Evolutionary conservation across 2,888 invertebrate genomes (phyloP).

Genomic region (Venusia cambrica): DNA sequence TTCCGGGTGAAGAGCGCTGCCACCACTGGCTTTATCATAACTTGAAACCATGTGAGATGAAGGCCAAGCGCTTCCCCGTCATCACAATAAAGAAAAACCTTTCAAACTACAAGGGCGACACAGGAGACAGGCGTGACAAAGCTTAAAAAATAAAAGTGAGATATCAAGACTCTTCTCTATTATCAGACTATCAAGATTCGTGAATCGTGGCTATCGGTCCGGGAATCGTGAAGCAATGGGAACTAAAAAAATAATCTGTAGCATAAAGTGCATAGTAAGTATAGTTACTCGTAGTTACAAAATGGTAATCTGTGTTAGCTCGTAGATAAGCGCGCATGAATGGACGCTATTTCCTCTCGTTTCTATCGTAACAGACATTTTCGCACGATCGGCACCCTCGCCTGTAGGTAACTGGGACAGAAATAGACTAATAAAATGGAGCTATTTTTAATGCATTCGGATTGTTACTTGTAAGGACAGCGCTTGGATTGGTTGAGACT

Average conservation of each 20-base stretch:
- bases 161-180: slow-evolving; percentile 3
- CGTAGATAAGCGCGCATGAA: slow-evolving; percentile 41
- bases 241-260: slow-evolving; percentile 1
- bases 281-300: too few relatives aligned
- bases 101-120: too few relatives aligned
- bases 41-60: too few relatives aligned
- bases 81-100: too few relatives aligned
- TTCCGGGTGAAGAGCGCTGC: too few relatives aligned
- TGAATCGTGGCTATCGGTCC: slow-evolving; percentile 21
- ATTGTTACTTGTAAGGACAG: slow-evolving; percentile 6
- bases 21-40: too few relatives aligned
- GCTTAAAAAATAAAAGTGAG: slow-evolving; percentile 10
- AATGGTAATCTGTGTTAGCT: slow-evolving; percentile 12
- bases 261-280: slow-evolving; percentile 1
- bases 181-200: slow-evolving; percentile 11
- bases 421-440: slow-evolving; percentile 39
- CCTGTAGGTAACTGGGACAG: slow-evolving; percentile 43
- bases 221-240: slow-evolving; percentile 34
- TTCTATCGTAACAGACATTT: slow-evolving; percentile 35
- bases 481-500: background rate
- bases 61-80: too few relatives aligned
- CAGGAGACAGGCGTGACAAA: slow-evolving; percentile 4
- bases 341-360: slow-evolving; percentile 43
- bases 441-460: slow-evolving; percentile 16
- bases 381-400: slow-evolving; percentile 38